Conservation (phyloP, 1,140 invertebrate species). For the Dendroctonus ponderosae region DNA sequence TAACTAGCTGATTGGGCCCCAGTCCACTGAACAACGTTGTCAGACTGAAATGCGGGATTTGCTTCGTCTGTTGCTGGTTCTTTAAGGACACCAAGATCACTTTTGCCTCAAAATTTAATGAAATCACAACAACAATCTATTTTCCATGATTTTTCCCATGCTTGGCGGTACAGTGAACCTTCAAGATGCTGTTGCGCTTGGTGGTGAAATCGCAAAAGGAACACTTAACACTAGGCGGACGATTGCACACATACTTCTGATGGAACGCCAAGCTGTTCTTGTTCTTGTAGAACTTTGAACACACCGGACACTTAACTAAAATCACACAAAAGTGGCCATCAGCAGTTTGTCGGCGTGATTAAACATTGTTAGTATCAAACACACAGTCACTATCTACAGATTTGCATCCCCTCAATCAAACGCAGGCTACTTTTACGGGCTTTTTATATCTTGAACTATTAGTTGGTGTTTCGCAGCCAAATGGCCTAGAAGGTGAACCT, state of each 20-base stretch:
- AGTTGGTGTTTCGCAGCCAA: conserved; percentile 11
- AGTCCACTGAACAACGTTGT: too few relatives aligned
- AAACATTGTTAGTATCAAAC: background rate
- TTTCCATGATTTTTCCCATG: background rate
- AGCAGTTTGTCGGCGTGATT: too few relatives aligned
- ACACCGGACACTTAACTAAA: too few relatives aligned
- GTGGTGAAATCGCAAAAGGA: conserved; percentile 46
- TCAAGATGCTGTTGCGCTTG: conserved; percentile 43
- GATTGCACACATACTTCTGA: conserved; percentile 64
- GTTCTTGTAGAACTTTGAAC: conserved; percentile 19
- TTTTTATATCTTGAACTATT: background rate
- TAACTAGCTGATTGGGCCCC: too few relatives aligned
- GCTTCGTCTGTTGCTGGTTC: too few relatives aligned
- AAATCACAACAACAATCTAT: too few relatives aligned
- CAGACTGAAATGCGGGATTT: too few relatives aligned
- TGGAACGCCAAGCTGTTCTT: conserved; percentile 47
- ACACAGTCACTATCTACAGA: background rate
- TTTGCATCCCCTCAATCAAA: too few relatives aligned
- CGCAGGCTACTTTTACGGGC: too few relatives aligned
- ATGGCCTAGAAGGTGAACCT: conserved; percentile 42
- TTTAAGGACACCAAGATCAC: too few relatives aligned
- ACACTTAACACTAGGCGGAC: conserved; percentile 54
- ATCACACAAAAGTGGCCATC: too few relatives aligned
- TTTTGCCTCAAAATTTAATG: too few relatives aligned
- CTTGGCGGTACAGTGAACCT: conserved; percentile 36